Base-by-base conservation (phyloP, 2,888 invertebrate species). In the Philhelius pedissequus region DNA sequence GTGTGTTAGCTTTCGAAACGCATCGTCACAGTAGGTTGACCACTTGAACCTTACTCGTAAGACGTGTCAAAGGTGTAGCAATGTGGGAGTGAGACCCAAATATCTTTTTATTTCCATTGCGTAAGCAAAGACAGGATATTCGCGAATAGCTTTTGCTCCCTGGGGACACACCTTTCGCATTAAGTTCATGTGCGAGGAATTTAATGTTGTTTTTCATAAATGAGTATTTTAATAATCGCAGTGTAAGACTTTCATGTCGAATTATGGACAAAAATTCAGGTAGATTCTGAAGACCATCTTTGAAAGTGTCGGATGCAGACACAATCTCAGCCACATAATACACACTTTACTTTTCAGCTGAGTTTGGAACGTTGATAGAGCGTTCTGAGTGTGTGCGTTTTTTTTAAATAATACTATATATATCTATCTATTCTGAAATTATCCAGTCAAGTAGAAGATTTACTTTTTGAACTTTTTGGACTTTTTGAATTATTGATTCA, bases 71-170 rank as follows among this genome's bases (percentile, higher is more conserved):
- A n/a, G n/a, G n/a, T n/a, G n/a, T n/a, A n/a, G n/a, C n/a, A n/a
- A n/a, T n/a, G n/a, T n/a, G n/a, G n/a, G n/a, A n/a, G 89, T 88
- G 1, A 90, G 60, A n/a, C 89, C 89, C 66, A 89, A 40, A 62
- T 89, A 88, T 40, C 88, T 87, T 52, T 88, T 69, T 6, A 89
- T 86, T 60, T 25, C 25, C 3, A 5, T 25, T 3, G 25, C 25
- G 25, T 25, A 4, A 5, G 25, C 5, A 25, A 5, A 5, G 5
- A 25, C 25, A 4, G 25, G 25, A 25, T 4, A 25, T 25, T 25
- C 5, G 5, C 3, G 25, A 25, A 25, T 25, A 25, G 25, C 25
- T 3, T 25, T 25, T 25, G 25, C 5, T 5, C 25, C 25, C 25
- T 5, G 25, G 25, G 3, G 3, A 4, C 3, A 25, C 25, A 5